Conservation (phyloP, 2,888 invertebrate species). For the Bombyx huttoni region DNA sequence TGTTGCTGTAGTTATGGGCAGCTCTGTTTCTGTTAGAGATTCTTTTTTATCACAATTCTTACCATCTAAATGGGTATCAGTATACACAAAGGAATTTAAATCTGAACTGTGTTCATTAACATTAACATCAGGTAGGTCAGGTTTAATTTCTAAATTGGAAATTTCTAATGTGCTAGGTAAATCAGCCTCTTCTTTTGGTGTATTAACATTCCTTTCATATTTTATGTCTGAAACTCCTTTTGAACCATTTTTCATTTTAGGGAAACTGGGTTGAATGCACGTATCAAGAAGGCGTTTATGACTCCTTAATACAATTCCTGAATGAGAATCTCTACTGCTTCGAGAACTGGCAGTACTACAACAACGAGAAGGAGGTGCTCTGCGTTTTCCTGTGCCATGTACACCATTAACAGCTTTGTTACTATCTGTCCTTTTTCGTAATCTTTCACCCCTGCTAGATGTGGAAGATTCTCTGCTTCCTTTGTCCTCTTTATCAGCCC, state of each 20-base stretch:
- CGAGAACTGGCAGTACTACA: conserved; percentile 65
- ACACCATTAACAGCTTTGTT: conserved; percentile 33
- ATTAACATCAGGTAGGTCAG: conserved; percentile 27
- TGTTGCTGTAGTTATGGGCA: conserved; percentile 18
- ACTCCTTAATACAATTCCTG: conserved; percentile 75
- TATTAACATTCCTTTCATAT: conserved; percentile 33
- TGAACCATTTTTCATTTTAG: conserved; percentile 35
- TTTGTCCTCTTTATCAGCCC: conserved; percentile 39
- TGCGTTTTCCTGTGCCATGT: conserved; percentile 33
- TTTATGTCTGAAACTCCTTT: conserved; percentile 39
- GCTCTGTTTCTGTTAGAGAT: conserved; percentile 44
- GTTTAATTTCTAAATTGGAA: conserved; percentile 27
- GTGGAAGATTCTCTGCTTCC: conserved; percentile 60
- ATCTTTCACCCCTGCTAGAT: conserved; percentile 49
- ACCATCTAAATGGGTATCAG: conserved; percentile 28
- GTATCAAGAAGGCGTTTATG: conserved; percentile 70
- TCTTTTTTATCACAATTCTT: conserved; percentile 44
- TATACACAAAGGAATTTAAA: conserved; percentile 21
- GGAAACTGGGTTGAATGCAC: conserved; percentile 31
- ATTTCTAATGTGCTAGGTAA: conserved; percentile 29
- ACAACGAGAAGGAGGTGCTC: conserved; percentile 48
- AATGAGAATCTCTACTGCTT: conserved; percentile 56
- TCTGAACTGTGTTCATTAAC: conserved; percentile 24
- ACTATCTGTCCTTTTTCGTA: conserved; percentile 46
- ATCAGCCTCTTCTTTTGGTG: conserved; percentile 41